Evolutionary conservation across 1,140 invertebrate species (phyloP), one percentile per base, ranked within the genome.

Genomic region (Melipona quadrifasciata): DNA sequence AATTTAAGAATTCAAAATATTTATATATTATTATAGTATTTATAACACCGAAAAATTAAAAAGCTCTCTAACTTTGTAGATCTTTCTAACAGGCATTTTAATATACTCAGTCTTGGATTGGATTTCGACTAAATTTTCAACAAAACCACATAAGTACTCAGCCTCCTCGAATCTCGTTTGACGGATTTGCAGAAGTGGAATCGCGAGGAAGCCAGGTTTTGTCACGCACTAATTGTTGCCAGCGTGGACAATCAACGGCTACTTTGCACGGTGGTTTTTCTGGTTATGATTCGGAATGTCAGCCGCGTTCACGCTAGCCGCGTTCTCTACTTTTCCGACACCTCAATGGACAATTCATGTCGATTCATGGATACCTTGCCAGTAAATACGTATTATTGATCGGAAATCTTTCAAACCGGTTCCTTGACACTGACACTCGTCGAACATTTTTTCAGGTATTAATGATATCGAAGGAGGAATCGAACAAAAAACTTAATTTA

Each of bases 191-290:
- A 47, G 61, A 51, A 64, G 70, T 65, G 53, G n/a, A 27, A 76
- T 67, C 39, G 61, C 68, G 86, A 79, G 80, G n/a, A 75, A 81
- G 77, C 75, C 11, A 75, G 75, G 57, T 67, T 71, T 57, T 75
- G 89, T 92, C 92, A 92, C 87, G 92, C 91, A 80, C 92, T 92
- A 92, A 92, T 92, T 92, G 84, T 77, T 24, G 39, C 8, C 65
- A 67, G 80, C 80, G 73, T 89, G 78, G 83, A 90, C 89, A 87
- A 90, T 89, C 82, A 71, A 55, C 71, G 64, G 68, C 61, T 78
- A 61, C 78, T 74, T 74, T 76, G 71, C 80, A 70, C 61, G 76
- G 19, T 85, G 80, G 27, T 68, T 67, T 76, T 76, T 75, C 70
- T 71, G n/a, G 16, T 51, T 55, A 27, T 53, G 57, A 80, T 51